Percentiles rank a stretch among this genome's conserved stretches.
phyloP scores from a whole-genome alignment of 1,140 invertebrate species.

The Idris sp. region DNA sequence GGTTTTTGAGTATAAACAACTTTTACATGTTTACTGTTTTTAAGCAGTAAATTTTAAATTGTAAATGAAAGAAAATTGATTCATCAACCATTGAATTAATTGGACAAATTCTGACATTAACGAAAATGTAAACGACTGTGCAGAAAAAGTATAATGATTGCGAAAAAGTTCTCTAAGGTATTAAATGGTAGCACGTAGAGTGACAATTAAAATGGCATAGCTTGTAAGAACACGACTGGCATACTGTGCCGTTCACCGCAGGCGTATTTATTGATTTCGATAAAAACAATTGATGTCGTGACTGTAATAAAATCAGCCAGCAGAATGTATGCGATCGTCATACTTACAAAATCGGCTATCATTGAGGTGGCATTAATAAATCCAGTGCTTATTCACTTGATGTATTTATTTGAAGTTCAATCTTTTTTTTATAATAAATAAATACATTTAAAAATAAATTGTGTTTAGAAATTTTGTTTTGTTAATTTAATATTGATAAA shows the following conservation, averaged over 20 bases:
- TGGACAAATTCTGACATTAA: background rate
- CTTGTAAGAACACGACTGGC: conserved; percentile 55
- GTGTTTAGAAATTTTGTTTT: too few species aligned
- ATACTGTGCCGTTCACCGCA: conserved; percentile 38
- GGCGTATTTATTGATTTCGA: conserved; percentile 46
- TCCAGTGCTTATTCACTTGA: background rate
- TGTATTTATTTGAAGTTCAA: background rate
- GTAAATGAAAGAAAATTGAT: background rate
- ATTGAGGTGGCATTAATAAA: conserved; percentile 12
- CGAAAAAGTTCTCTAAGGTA: conserved; percentile 13
- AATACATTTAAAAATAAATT: too few species aligned
- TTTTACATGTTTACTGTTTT: too few species aligned
- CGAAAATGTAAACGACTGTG: conserved; percentile 18
- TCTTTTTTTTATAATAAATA: too few species aligned
- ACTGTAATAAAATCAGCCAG: conserved; percentile 41
- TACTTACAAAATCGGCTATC: conserved; percentile 10
- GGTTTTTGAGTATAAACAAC: too few species aligned
- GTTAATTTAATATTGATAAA: too few species aligned
- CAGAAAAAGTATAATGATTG: conserved; percentile 4
- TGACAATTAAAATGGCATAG: conserved; percentile 65
- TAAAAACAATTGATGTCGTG: conserved; percentile 54
- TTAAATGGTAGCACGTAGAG: conserved; percentile 46
- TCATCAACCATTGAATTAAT: background rate
- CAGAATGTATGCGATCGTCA: conserved; percentile 10
- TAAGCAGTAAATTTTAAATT: too few species aligned